Base-by-base conservation (phyloP, 2,797 vertebrate species). In the Amblyopsis hoosieri region DNA sequence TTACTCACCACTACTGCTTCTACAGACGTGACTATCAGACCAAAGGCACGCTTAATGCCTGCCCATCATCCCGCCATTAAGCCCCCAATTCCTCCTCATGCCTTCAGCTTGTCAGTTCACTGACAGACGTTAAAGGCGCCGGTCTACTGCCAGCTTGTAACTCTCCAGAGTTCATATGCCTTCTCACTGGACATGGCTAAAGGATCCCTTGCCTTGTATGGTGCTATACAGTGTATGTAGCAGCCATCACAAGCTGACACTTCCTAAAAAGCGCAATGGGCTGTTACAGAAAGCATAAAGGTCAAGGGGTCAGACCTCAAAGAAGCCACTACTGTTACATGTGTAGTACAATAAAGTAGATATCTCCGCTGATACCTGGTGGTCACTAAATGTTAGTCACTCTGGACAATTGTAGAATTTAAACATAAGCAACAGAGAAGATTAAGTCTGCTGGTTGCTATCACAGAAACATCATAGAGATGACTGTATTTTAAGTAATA, bases 1-100 rank as follows among this genome's bases (percentile, higher is more conserved):
- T 78, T 74, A 17, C 61, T 81, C 75, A 62, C 59, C 76, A 57
- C 45, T 53, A 0, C 73, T 15, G 69, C 78, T 77, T 76, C 80
- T 73, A 60, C 80, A 91, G 91, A 91, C 86, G 74, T 83, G 89
- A 90, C 89, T 78, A 51, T 80, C 89, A 9, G 64, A 72, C 33
- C 69, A 62, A 79, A 65, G 77, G 74, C 68, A 82, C 78, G 76
- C 67, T 57, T 60, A 10, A 10, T 3, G 59, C 74, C 69, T 65
- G 54, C 53, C 60, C 45, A 17, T 62, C 13, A 5, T 15, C 51
- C n/a, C 15, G 9, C 53, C 45, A 4, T 6, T 45, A 67, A 58
- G 42, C 66, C 75, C 23, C 77, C 74, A 66, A 37, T 45, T 50
- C 54, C 60, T 65, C 8, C 1, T 37, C 59, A 53, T 12, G 3